Percentiles rank a stretch among this genome's conserved stretches.
Conservation (phyloP, 2,113 vertebrate species). For the Lepus americanus region DNA sequence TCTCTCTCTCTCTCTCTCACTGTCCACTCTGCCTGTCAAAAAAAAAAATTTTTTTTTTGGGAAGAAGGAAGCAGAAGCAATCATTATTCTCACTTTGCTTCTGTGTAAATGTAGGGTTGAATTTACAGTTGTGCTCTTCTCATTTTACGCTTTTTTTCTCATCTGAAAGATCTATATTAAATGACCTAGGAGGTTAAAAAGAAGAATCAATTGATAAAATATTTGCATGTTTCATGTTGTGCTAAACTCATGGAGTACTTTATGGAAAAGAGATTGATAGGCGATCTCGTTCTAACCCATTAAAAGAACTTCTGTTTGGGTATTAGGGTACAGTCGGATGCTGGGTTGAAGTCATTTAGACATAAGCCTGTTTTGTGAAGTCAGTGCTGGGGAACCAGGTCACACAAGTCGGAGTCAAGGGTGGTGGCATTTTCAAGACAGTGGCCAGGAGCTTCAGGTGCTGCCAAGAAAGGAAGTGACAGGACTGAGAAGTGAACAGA, state of each 20-base stretch:
- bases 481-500: background rate
- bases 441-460: background rate
- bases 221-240: background rate
- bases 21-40: too few relatives aligned
- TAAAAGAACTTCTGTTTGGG: background rate
- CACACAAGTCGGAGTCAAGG: background rate
- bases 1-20: too few relatives aligned
- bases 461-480: background rate
- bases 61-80: background rate
- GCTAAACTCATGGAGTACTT: background rate
- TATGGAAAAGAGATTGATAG: background rate
- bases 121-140: background rate
- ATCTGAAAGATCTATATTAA: background rate
- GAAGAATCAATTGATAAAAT: background rate
- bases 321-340: background rate
- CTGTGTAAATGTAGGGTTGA: background rate
- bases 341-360: background rate
- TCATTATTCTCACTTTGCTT: background rate
- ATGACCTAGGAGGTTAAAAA: slow-evolving; percentile 7
- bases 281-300: background rate
- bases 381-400: background rate
- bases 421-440: background rate
- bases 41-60: background rate
- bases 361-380: background rate
- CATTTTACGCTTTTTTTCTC: background rate